Evolutionary conservation across 2,888 invertebrate species (phyloP).

Genomic region (Trichacis sp.): DNA sequence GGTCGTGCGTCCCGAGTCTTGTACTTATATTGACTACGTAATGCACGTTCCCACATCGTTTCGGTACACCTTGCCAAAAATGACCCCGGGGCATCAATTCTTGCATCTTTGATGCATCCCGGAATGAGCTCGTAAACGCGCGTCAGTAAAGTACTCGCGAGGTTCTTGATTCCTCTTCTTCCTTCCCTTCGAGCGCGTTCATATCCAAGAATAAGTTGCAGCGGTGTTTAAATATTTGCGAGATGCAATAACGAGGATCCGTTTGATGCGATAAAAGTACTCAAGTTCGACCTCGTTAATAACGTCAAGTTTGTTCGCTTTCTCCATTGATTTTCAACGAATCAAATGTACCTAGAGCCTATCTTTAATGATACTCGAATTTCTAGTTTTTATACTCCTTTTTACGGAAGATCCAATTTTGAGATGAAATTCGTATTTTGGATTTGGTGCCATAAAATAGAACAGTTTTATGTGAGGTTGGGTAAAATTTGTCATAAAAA

Average conservation of each 20-base stretch:
- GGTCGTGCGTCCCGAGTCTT: constrained; percentile 14
- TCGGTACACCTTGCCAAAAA: constrained; percentile 41
- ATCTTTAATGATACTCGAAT: too few relatives aligned
- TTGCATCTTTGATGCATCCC: constrained; percentile 33
- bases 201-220: constrained; percentile 21
- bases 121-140: constrained; percentile 17
- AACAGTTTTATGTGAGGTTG: too few relatives aligned
- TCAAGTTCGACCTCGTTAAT: too few relatives aligned
- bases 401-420: too few relatives aligned
- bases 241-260: not conserved
- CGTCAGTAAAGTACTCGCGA: constrained; percentile 26
- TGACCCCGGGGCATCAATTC: constrained; percentile 47
- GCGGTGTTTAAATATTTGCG: not conserved
- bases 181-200: constrained; percentile 14
- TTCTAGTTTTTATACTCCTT: too few relatives aligned
- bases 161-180: constrained; percentile 26
- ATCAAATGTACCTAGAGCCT: not conserved
- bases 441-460: too few relatives aligned
- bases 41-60: constrained; percentile 46
- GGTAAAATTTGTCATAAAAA: too few relatives aligned
- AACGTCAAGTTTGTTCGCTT: constrained; percentile 9
- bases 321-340: not conserved
- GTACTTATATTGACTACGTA: constrained; percentile 31
- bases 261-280: not conserved
- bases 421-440: too few relatives aligned